Evolutionary conservation across 2,797 vertebrate species (phyloP).

Genomic region (Periparus ater): DNA sequence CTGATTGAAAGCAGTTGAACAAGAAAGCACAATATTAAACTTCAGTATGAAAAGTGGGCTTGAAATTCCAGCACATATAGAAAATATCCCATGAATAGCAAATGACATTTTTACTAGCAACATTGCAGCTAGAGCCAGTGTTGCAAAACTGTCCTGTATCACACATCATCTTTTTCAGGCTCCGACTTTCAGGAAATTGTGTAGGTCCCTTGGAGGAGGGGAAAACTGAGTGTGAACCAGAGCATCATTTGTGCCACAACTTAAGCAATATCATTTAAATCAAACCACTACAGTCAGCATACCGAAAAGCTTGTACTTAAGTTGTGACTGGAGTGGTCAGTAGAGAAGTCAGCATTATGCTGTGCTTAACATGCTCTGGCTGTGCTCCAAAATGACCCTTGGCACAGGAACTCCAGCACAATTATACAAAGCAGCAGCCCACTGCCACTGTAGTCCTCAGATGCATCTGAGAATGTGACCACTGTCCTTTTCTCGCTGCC

Average conservation of each 20-base stretch:
- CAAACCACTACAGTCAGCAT: neutral
- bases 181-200: neutral
- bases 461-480: neutral
- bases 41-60: neutral
- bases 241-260: neutral
- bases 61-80: neutral
- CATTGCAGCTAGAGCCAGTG: neutral
- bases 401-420: neutral
- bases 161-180: neutral
- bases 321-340: neutral
- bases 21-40: neutral
- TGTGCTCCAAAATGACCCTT: neutral
- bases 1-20: neutral
- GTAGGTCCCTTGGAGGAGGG: neutral
- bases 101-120: neutral
- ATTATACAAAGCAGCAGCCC: neutral
- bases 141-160: neutral
- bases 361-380: neutral
- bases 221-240: neutral
- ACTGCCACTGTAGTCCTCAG: neutral
- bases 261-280: neutral
- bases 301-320: neutral
- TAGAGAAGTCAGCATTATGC: neutral
- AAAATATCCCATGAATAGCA: neutral
- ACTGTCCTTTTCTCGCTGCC: neutral